Evolutionary conservation across 1,140 invertebrate genomes (phyloP), one percentile per base, ranked within the genome.

Genomic region (Drosophila triauraria): DNA sequence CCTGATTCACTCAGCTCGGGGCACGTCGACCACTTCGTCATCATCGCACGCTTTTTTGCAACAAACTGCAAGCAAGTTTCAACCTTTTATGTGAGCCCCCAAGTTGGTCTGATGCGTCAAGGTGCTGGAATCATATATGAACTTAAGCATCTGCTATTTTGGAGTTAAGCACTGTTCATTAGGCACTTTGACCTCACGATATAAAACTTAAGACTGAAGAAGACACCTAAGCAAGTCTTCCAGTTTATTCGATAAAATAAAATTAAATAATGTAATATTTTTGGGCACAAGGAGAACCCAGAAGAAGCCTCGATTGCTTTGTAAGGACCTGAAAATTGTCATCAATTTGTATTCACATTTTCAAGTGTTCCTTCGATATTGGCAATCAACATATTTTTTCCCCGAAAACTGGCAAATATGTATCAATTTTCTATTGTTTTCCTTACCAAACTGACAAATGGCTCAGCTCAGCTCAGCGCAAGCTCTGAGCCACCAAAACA

Each of bases 1-100:
- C 80, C 80, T 63, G 69, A 77, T 81, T 67, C 74, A 67, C 68
- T 65, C 70, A 59, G 46, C 69, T 69, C 17, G 40, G 40, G 53
- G 64, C 75, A 53, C 62, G 67, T 56, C 62, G 50, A 54, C 62
- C 60, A 82, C 60, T 71, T 72, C 69, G 58, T 71, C 75, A 77
- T 77, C 63, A 56, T 69, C 44, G 40, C 69, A 65, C 40, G 78
- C 50, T 38, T 53, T 53, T 58, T 83, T 82, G 84, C 84, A 87
- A 84, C 85, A 84, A 87, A 84, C 80, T 87, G 84, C 68, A 84
- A 80, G 65, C 64, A 87, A 84, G 72, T 87, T 88, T 85, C 80
- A 83, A 64, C 69, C 84, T 77, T 83, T 84, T 64, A 88, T 80
- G 80, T 51, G 83, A 57, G 56, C 47, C 40, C 40, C 57, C 58